Evolutionary conservation across 1,140 invertebrate species (phyloP), one percentile per base, ranked within the genome.

Genomic region (Pantala flavescens): DNA sequence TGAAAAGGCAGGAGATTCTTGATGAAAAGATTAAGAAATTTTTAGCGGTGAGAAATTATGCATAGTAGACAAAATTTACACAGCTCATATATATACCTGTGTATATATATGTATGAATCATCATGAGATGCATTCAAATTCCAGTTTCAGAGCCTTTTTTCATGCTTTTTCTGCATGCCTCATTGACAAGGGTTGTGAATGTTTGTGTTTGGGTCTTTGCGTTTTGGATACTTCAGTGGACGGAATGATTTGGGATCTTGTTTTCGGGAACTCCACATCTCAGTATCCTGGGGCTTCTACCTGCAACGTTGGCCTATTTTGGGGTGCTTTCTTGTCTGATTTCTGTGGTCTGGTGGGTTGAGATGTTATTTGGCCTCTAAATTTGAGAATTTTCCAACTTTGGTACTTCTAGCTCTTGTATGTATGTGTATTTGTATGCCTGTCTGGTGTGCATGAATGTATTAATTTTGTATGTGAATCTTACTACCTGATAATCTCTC

Each of bases 21-120:
- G 91, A 93, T 84, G 92, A 93, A 85, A 95, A 94, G 90, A 94
- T 95, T 86, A 94, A 94, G 90, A 94, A 93, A 85, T 95, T 95
- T 86, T 87, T 95, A 86, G 92, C 92, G 91, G 93, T 96, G 88
- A 91, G 90, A 63, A 63, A 63, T 7, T 19, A 63, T 63, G 14
- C 49, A 63, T 63, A 63, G 49, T 63, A 63, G 49, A 36, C 28
- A 36, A 36, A 36, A 36, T 5, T 2, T 36, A 36, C 28, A 36
- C 28, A 36, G 9, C n/a, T 63, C 49, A 63, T 63, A 63, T 21
- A 63, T 36, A 36, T 36, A 36, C 28, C 49, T 63, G n/a, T 63
- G 16, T 21, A 63, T 63, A 63, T 36, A 21, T 63, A 63, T 19
- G n/a, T 63, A 63, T 19, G 49, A 63, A 63, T 14, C 49, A 63